Conservation (phyloP, 1,140 invertebrate genomes). For the Berghia stephanieae region DNA sequence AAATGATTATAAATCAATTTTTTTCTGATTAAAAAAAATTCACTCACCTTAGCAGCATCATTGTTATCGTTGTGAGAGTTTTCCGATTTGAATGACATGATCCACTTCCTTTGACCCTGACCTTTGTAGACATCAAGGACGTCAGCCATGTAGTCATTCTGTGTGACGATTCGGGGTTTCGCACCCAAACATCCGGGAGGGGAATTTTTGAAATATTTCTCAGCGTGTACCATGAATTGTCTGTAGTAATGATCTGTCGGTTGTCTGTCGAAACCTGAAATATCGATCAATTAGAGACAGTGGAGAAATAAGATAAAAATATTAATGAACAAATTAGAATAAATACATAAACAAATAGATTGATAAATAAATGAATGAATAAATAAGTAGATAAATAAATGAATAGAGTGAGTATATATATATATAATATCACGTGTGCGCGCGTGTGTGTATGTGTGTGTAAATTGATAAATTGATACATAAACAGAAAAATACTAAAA, state of each 20-base stretch:
- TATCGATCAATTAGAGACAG: too few species aligned
- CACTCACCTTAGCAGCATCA: background rate
- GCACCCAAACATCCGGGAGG: background rate
- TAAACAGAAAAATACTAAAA: too few species aligned
- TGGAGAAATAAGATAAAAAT: too few species aligned
- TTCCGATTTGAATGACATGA: slow-evolving; percentile 4
- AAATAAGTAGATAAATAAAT: too few species aligned
- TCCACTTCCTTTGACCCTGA: background rate
- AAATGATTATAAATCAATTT: too few species aligned
- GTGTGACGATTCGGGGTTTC: background rate
- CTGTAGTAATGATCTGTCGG: slow-evolving; percentile 17
- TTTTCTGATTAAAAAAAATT: background rate
- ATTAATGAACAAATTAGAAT: too few species aligned
- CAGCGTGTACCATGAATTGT: background rate
- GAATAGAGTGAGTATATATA: too few species aligned
- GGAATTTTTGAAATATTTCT: background rate
- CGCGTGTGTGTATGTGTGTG: too few species aligned
- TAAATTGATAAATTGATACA: too few species aligned
- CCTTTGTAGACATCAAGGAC: background rate
- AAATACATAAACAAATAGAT: too few species aligned
- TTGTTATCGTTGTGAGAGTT: slow-evolving; percentile 18
- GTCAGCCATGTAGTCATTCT: background rate
- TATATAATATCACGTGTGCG: too few species aligned
- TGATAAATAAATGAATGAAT: too few species aligned
- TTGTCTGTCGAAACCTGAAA: slow-evolving; percentile 1